Percentiles rank a stretch among this genome's conserved stretches.
Conservation (phyloP, 2,888 invertebrate genomes). For the Stenurella melanura region DNA sequence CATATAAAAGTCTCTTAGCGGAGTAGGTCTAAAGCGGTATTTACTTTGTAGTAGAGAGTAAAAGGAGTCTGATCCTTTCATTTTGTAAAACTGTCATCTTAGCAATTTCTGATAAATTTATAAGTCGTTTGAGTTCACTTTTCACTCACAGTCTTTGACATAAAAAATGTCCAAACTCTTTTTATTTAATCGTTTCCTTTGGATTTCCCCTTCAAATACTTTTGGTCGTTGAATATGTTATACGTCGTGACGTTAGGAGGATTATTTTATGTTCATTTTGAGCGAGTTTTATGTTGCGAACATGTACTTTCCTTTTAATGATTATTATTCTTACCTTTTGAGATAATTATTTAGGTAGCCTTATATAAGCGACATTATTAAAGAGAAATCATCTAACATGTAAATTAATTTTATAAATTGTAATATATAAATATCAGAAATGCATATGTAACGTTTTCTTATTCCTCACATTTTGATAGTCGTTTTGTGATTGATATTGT, state of each 20-base stretch:
- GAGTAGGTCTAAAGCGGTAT: conserved; percentile 2
- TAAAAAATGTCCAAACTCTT: conserved; percentile 2
- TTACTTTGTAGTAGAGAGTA: conserved; percentile 1
- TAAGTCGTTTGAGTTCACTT: conserved; percentile 30
- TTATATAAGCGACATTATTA: too few species aligned
- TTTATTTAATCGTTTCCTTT: neutral
- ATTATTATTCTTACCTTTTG: too few species aligned
- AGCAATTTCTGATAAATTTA: conserved; percentile 20
- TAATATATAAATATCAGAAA: too few species aligned
- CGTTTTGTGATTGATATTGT: too few species aligned
- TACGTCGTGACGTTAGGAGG: neutral
- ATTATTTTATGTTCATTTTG: neutral
- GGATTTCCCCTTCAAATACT: neutral
- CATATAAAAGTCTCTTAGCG: conserved; percentile 24
- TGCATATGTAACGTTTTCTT: too few species aligned
- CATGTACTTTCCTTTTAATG: too few species aligned
- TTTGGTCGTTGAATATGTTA: neutral
- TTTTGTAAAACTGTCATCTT: conserved; percentile 26
- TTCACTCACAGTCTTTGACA: conserved; percentile 29
- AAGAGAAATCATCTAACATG: too few species aligned
- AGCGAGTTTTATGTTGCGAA: too few species aligned
- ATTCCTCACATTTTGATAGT: too few species aligned
- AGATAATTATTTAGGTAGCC: too few species aligned
- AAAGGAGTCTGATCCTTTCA: conserved; percentile 30
- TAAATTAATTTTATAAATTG: too few species aligned